Evolutionary conservation across 2,888 invertebrate species (phyloP).

Genomic region (Agrochola macilenta): DNA sequence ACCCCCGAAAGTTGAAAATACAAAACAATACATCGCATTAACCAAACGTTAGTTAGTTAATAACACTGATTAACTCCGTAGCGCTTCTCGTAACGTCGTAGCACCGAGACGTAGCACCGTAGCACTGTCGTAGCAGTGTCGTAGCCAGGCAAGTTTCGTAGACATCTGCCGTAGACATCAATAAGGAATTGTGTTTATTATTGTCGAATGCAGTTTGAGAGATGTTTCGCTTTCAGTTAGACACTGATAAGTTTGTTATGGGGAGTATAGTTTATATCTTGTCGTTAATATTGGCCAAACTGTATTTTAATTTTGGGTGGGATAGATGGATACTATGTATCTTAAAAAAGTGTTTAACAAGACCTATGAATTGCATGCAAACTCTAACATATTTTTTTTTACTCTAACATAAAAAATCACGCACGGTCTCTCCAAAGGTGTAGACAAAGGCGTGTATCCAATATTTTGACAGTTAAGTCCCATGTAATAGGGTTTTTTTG

Average conservation of each 20-base stretch:
- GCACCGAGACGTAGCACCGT: slow-evolving; percentile 28
- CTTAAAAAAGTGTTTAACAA: too few species aligned
- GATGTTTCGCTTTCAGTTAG: slow-evolving; percentile 24
- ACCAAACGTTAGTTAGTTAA: background rate
- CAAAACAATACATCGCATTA: background rate
- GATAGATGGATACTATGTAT: too few species aligned
- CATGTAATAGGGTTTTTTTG: too few species aligned
- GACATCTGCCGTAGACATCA: slow-evolving; percentile 64
- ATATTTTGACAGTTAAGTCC: too few species aligned
- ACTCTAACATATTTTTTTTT: too few species aligned
- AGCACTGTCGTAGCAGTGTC: slow-evolving; percentile 53
- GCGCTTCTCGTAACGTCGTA: slow-evolving; percentile 44
- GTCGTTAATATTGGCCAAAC: too few species aligned
- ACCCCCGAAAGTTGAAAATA: background rate
- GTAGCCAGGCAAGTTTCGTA: slow-evolving; percentile 62
- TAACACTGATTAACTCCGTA: slow-evolving; percentile 17
- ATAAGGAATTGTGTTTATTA: slow-evolving; percentile 47
- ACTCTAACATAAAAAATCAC: background rate
- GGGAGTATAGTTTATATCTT: too few species aligned
- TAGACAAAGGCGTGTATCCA: background rate
- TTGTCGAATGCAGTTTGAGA: slow-evolving; percentile 44
- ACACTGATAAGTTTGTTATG: slow-evolving; percentile 18
- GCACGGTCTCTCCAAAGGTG: background rate
- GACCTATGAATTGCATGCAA: too few species aligned
- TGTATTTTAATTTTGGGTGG: too few species aligned